These are phyloP conservation scores for Athene noctua DNA, from an alignment of 2,113 vertebrate species.

Conservation along the genomic window DNA sequence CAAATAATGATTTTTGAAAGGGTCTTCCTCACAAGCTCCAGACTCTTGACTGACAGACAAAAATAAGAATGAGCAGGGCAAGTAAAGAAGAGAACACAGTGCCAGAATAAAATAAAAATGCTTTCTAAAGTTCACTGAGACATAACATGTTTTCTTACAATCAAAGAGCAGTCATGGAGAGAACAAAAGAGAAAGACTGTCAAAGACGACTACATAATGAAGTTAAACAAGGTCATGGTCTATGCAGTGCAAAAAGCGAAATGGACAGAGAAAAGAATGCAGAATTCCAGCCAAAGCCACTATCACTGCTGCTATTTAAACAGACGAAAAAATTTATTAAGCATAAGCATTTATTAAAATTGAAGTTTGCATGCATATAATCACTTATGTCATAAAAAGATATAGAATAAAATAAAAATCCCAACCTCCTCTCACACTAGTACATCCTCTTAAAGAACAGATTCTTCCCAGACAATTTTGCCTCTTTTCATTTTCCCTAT, in stretches of 20 bases:
- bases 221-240: neutral
- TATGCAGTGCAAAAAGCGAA: neutral
- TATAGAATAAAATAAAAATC: neutral
- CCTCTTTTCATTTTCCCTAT: neutral
- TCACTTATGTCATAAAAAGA: neutral
- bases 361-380: neutral
- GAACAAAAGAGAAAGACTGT: neutral
- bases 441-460: neutral
- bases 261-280: neutral
- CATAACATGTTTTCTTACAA: neutral
- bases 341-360: neutral
- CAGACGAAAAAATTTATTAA: neutral
- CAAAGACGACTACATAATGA: neutral
- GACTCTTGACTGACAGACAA: neutral
- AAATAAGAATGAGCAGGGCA: neutral
- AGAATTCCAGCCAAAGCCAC: neutral
- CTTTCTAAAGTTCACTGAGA: neutral
- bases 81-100: neutral
- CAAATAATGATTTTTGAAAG: neutral
- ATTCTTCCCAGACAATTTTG: neutral
- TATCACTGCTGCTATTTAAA: neutral
- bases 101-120: neutral
- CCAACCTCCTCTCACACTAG: neutral
- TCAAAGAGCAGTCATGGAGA: neutral
- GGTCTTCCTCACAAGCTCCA: neutral